Evolutionary conservation across 2,888 invertebrate species (phyloP), one percentile per base, ranked within the genome.

Genomic region (Alsophila aescularia): DNA sequence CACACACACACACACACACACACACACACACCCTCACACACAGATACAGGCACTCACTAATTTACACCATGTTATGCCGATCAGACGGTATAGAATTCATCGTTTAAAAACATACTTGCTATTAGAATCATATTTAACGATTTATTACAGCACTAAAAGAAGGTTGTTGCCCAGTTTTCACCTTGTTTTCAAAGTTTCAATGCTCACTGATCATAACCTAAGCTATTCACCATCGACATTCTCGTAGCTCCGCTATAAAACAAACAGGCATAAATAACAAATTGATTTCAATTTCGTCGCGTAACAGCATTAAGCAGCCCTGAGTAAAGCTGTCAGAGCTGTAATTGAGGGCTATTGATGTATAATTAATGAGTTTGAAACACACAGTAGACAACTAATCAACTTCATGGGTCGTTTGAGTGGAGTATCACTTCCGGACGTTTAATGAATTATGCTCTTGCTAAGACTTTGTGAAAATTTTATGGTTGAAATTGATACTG

Each of bases 271-370:
- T 60, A 52, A 56, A 53, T 57, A 40, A 56, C 47, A 53, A 60
- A 56, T 60, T 53, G 51, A 34, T 36, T 29, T 35, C 50, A 39
- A 45, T 57, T 59, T 44, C 41, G 49, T 52, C 40, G 45, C 36
- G 39, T 39, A 44, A 59, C 52, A 52, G 41, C 56, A 52, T 57
- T 42, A 60, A 60, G 47, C 43, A 41, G 49, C 32, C 34, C 44
- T 36, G 49, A 53, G 62, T 60, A 62, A 62, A 64, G 56, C 64
- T 64, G 64, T 60, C 64, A 62, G 27, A 9, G 57, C 32, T 27
- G 21, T 64, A 64, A 64, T 62, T 58, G 64, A 60, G 60, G 56
- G 53, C 56, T 52, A 62, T 57, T 62, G 57, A 65, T 60, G 57
- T 53, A 39, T 62, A 60, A 65, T 65, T 65, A 62, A 65, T 60